Base-by-base conservation (phyloP, 2,888 invertebrate genomes). In the Torymus texanus region DNA sequence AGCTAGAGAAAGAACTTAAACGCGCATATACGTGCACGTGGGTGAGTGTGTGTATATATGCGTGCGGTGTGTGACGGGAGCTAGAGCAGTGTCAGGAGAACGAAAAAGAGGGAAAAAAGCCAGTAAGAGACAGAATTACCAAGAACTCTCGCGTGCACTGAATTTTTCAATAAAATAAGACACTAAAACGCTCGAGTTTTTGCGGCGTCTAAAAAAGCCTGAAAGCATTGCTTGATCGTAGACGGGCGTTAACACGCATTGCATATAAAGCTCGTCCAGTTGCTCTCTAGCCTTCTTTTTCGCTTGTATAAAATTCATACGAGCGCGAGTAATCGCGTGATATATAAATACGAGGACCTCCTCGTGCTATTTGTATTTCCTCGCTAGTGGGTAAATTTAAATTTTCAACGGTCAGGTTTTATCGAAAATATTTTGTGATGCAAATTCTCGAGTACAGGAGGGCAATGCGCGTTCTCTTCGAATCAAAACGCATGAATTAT, bases 161-260 rank as follows among this genome's bases (percentile, higher is more conserved):
- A 56, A 66, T 68, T 62, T 74, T 75, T 62, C 24, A 29, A 71
- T 72, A 71, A 75, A 67, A 41, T 76, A 56, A 70, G 41, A 29
- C 4, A 61, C 53, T 29, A 59, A 75, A 68, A 29, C 29, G 29
- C 1, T 1, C 18, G 53, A 41, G 41, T 41, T 41, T 41, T 41
- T 14, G 4, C 21, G 51, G 14, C 13, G 0, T 21, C 41, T 41
- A 41, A 41, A 41, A 41, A 41, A 41, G 8, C 41, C 41, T 41
- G 41, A 41, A 41, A 41, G 41, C 41, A 41, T 41, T 41, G 41
- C 41, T 41, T 41, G 41, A 41, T 41, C 41, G 41, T 41, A 8
- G 8, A 41, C 41, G 41, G 10, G 8, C 41, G 41, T 41, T 41
- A 41, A 8, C 41, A 8, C 41, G 41, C 41, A 8, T 41, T 41